phyloP scores from a whole-genome alignment of 2,113 vertebrate species.

The Eulacestoma nigropectus region DNA sequence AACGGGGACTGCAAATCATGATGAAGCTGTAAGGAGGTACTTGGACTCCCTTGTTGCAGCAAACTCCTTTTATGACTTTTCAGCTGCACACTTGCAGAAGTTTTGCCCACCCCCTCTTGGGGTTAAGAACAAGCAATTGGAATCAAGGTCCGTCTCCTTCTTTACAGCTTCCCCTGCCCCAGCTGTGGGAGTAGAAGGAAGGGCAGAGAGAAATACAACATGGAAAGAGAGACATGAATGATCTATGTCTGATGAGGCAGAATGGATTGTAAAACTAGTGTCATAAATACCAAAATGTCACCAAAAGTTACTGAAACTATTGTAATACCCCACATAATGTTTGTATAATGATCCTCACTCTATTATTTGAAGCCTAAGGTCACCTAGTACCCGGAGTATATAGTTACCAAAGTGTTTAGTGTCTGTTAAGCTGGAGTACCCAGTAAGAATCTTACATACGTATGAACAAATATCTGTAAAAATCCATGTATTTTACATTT shows the following conservation, averaged over 20 bases:
- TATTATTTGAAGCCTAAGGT: not conserved
- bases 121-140: not conserved
- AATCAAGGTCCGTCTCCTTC: not conserved
- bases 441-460: not conserved
- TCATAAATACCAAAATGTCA: not conserved
- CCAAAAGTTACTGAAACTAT: not conserved
- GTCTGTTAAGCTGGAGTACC: not conserved
- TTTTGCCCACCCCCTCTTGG: not conserved
- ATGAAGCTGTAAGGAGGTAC: not conserved
- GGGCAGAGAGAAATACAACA: not conserved
- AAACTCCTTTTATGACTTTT: not conserved
- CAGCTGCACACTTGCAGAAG: not conserved
- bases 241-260: not conserved
- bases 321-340: not conserved
- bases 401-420: not conserved
- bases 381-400: not conserved
- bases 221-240: not conserved
- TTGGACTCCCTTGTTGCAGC: not conserved
- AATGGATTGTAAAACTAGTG: not conserved
- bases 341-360: not conserved
- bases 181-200: not conserved
- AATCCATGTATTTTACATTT: not conserved
- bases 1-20: not conserved
- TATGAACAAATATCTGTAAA: not conserved
- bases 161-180: not conserved